Percentiles rank a stretch among this genome's conserved stretches.
Evolutionary conservation across 2,113 vertebrate species (phyloP).

Genomic region (Hystrix cristata): DNA sequence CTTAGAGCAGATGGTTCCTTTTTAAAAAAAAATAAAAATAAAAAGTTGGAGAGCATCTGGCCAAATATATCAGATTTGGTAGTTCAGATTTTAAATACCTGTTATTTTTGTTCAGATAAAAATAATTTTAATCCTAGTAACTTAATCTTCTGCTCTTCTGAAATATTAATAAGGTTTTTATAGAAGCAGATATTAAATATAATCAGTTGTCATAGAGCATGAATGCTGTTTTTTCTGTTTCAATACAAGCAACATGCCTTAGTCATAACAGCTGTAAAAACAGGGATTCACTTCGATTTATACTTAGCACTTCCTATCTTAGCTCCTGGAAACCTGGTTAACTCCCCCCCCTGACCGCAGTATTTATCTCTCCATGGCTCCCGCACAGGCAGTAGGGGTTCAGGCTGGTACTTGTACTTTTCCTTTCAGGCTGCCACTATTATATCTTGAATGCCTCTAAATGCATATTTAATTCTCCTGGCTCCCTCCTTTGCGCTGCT

Average conservation of each 20-base stretch:
- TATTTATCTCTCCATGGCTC: constrained; percentile 62
- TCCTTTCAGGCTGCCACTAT: constrained; percentile 56
- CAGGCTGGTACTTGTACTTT: constrained; percentile 61
- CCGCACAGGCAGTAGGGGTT: constrained; percentile 60
- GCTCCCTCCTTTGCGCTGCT: not conserved
- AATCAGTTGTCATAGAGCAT: constrained; percentile 62
- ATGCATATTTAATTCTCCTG: constrained; percentile 9
- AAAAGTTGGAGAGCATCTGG: constrained; percentile 84
- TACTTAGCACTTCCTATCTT: constrained; percentile 49
- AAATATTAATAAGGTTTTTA: constrained; percentile 77
- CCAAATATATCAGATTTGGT: constrained; percentile 79
- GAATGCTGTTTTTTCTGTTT: constrained; percentile 72
- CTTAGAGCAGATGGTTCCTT: constrained; percentile 75
- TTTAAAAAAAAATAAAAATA: constrained; percentile 71
- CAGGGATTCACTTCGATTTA: constrained; percentile 47
- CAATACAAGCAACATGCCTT: not conserved
- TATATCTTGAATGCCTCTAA: constrained; percentile 40
- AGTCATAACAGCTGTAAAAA: constrained; percentile 74
- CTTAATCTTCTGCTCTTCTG: constrained; percentile 80
- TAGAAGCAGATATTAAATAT: constrained; percentile 76
- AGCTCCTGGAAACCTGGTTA: constrained; percentile 58
- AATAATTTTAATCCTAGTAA: constrained; percentile 82
- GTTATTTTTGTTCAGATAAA: constrained; percentile 75
- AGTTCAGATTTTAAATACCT: constrained; percentile 75
- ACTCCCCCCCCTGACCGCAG: constrained; percentile 38